A percentile compares a stretch with the other conserved stretches of the same genome.
Evolutionary conservation across 2,888 invertebrate species (phyloP).

Genomic region (Phlogophora meticulosa): DNA sequence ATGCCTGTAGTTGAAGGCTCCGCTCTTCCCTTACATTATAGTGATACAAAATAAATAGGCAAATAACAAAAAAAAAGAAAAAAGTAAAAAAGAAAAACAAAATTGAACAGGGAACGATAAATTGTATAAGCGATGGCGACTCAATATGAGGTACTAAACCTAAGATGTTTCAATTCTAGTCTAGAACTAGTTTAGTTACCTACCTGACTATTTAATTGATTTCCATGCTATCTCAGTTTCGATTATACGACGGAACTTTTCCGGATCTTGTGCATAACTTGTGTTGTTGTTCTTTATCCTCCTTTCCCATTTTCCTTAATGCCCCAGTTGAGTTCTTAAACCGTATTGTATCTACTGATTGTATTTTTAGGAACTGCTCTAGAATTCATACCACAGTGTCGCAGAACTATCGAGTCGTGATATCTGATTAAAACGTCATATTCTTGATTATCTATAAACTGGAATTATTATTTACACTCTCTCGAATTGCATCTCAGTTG

Average conservation of each 20-base stretch:
- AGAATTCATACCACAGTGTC: not conserved
- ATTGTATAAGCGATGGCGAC: not conserved
- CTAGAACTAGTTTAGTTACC: too few relatives aligned
- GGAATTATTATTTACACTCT: not conserved
- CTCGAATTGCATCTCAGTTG: constrained; percentile 16
- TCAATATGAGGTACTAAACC: not conserved
- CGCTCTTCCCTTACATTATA: too few relatives aligned
- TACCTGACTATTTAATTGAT: not conserved
- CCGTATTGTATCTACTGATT: too few relatives aligned
- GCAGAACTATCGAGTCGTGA: not conserved
- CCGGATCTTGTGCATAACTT: not conserved
- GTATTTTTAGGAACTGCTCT: too few relatives aligned
- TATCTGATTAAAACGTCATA: not conserved
- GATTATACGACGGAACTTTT: not conserved
- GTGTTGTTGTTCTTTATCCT: too few relatives aligned
- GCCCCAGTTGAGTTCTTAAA: too few relatives aligned
- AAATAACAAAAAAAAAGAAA: too few relatives aligned
- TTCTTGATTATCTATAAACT: not conserved
- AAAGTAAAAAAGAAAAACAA: too few relatives aligned
- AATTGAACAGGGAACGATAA: too few relatives aligned
- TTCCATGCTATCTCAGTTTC: not conserved
- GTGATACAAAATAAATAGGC: too few relatives aligned
- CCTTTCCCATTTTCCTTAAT: not conserved
- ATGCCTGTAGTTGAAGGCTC: too few relatives aligned
- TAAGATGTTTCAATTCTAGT: not conserved